Evolutionary conservation across 1,140 invertebrate species (phyloP).

Genomic region (Drosophila ficusphila): DNA sequence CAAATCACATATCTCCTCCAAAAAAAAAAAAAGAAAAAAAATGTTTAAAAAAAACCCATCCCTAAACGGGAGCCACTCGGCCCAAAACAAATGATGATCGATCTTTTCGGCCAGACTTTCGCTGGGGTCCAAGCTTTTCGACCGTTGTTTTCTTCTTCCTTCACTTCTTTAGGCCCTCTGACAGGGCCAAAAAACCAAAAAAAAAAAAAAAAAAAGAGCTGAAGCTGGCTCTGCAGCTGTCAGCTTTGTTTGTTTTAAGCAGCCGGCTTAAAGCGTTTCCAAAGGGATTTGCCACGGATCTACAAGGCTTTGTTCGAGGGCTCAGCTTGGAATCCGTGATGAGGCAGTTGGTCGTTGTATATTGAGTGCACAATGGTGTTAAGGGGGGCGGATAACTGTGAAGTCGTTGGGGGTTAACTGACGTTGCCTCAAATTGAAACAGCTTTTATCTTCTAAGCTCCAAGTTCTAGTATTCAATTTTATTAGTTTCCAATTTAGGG

Average conservation of each 20-base stretch:
- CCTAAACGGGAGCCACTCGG: constrained; percentile 73
- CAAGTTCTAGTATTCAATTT: too few relatives aligned
- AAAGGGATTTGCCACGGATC: constrained; percentile 81
- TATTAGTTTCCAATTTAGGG: too few relatives aligned
- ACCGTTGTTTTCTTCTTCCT: background rate
- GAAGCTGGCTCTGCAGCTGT: constrained; percentile 60
- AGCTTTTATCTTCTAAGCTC: background rate
- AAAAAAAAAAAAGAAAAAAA: background rate
- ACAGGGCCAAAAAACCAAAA: constrained; percentile 33
- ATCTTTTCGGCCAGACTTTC: constrained; percentile 71
- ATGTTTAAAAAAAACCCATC: constrained; percentile 32
- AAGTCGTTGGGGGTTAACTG: background rate
- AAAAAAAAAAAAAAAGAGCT: too few relatives aligned
- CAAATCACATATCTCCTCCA: background rate
- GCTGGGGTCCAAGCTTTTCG: constrained; percentile 40
- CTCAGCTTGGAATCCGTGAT: constrained; percentile 38
- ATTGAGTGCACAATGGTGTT: constrained; percentile 16
- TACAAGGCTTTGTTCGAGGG: constrained; percentile 59
- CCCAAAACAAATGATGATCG: constrained; percentile 78
- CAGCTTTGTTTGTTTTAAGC: constrained; percentile 80
- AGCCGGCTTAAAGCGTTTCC: constrained; percentile 72
- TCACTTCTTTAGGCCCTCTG: constrained; percentile 19
- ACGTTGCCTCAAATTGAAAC: background rate
- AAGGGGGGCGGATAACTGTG: constrained; percentile 4
- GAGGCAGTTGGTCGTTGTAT: too few relatives aligned